Evolutionary conservation across 2,888 invertebrate genomes (phyloP), one percentile per base, ranked within the genome.

Genomic region (Lithosia quadra): DNA sequence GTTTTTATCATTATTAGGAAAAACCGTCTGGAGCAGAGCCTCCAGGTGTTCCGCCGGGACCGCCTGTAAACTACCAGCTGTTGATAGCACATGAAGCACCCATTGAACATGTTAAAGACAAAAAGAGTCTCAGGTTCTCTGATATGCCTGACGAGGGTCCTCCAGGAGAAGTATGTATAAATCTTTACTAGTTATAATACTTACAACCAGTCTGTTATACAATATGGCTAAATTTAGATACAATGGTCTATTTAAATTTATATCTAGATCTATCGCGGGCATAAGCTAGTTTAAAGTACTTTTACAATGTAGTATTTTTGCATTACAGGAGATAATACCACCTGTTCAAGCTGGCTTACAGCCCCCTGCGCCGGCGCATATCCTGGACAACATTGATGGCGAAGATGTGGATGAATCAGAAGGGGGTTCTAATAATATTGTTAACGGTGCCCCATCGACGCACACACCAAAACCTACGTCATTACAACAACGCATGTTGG

Each of bases 31-130:
- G 95, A 0, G 74, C 93, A 0, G 97, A 97, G 78, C 97, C 98
- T 0, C 98, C 98, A 0, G 98, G 98, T 3, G 98, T 98, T 10
- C 99, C 99, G 0, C 97, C 98, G 0, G 98, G 97, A 1, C 97
- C 97, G 2, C 98, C 98, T 0, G 97, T 97, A 0, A 96, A 97
- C 86, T 94, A 97, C 43, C 96, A 96, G 22, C 95, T 97, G 65
- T 86, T 97, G 64, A 86, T 95, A 72, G 84, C 95, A 11, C 85
- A 91, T 8, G 92, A 91, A 36, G 82, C 80, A 7, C 82, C 86
- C 60, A 79, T 80, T 33, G 84, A 56, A 0, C 62, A 75, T 18
- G 74, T 81, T 5, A 93, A 92, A 73, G 93, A 92, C 55, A 88
- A 92, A 76, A 96, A 96, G 84, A 95, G 92, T 67, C 95, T 97